A percentile compares a stretch with the other conserved stretches of the same genome.
Evolutionary conservation across 1,140 invertebrate species (phyloP).

Genomic region (Drosophila ogumai): DNA sequence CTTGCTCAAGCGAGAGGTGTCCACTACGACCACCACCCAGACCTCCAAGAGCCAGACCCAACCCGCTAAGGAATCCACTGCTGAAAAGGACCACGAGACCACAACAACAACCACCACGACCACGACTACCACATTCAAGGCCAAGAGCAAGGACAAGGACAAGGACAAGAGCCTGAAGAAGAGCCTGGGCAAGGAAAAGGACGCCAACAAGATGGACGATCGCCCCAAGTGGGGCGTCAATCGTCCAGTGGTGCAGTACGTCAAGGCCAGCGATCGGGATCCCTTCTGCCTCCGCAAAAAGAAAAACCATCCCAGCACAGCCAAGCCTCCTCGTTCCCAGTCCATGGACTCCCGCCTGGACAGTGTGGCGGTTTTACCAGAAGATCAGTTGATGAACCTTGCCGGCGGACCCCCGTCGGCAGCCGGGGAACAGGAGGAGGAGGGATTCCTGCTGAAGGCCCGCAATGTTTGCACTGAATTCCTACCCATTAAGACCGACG

Average conservation of each 20-base stretch:
- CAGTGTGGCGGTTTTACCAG: slow-evolving; percentile 49
- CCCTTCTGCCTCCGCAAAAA: slow-evolving; percentile 86
- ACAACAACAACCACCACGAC: slow-evolving; percentile 83
- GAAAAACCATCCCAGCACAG: slow-evolving; percentile 64
- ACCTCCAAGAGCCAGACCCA: slow-evolving; percentile 74
- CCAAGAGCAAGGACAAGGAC: slow-evolving; percentile 79
- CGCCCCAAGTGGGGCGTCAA: slow-evolving; percentile 88
- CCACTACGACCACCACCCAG: slow-evolving; percentile 81
- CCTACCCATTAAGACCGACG: slow-evolving; percentile 82
- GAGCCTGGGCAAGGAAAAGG: slow-evolving; percentile 59
- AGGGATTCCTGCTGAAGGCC: slow-evolving; percentile 78
- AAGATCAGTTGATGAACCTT: slow-evolving; percentile 39
- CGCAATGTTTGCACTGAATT: slow-evolving; percentile 84
- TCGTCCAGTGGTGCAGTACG: slow-evolving; percentile 88
- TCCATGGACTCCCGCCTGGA: slow-evolving; percentile 80
- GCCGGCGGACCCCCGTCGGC: slow-evolving; percentile 22
- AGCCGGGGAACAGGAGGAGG: slow-evolving; percentile 49
- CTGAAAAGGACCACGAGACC: slow-evolving; percentile 78
- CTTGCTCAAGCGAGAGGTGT: slow-evolving; percentile 76
- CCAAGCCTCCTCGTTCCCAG: slow-evolving; percentile 63
- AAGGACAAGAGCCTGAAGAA: slow-evolving; percentile 70
- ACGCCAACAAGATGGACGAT: slow-evolving; percentile 85
- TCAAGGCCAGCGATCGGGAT: slow-evolving; percentile 90
- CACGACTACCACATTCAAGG: slow-evolving; percentile 81
- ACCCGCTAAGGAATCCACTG: slow-evolving; percentile 58